Base-by-base conservation (phyloP, 37 sponge, comb jelly and placozoan species). In the Ianthella basta region DNA sequence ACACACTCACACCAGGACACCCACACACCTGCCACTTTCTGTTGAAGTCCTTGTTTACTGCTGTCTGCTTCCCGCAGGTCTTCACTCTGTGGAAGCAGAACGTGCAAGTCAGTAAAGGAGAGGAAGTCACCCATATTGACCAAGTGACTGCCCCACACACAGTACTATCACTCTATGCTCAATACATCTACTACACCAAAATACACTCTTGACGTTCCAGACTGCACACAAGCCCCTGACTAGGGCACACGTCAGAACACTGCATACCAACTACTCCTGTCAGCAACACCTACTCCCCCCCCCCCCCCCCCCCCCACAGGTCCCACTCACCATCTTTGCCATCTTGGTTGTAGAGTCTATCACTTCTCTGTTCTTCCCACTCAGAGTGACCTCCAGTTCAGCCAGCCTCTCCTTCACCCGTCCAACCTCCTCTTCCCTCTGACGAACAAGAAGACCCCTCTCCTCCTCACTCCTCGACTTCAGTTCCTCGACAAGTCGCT, bases 341-440 rank as follows among this genome's bases (percentile, higher is more conserved):
- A 75, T 75, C 25, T 41, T 75, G 41, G 78, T n/a, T 16, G 78
- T 50, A 40, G 54, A 41, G 4, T 75, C 78, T 1, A 40, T 75
- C 24, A 75, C 40, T 24, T 75, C 78, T 24, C 40, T 75, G 37
- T 75, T 75, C 78, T 75, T 75, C 78, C 40, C 40, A 44, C 40
- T 44, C 44, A 75, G 37, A 2, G 53, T 10, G 3, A 13, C 53
- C 25, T 75, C 78, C 54, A 75, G 38, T 14, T 75, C 54, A 18
- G 24, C 0, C 21, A 75, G 21, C 40, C 37, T 75, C 24, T 75
- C 78, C 54, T 75, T 75, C 25, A 75, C 33, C 54, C 40, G 37
- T 0, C 78, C 37, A 4, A 41, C 37, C 24, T 75, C 78, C 25
- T 75, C 78, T 1, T 75, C 78, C 40, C 78, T 75, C 54, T 40